Base-by-base conservation (phyloP, 2,113 vertebrate genomes). In the Oxyruncus cristatus region DNA sequence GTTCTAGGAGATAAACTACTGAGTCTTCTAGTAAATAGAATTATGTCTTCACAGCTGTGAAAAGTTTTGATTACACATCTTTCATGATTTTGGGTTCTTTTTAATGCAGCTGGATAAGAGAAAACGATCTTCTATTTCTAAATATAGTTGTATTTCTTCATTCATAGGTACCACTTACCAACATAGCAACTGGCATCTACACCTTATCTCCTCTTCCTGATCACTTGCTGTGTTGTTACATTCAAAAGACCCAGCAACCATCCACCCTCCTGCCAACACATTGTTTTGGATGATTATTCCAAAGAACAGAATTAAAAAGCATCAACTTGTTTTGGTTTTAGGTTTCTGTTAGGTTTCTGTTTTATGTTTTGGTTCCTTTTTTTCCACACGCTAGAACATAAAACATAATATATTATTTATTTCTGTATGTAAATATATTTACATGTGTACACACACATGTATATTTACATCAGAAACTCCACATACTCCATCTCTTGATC, bases 261-360 rank as follows among this genome's bases (percentile, higher is more conserved):
- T 5, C n/a, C 24, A 50, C 26, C 7, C 13, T 37, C 37, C 49
- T 42, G n/a, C 66, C 11, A 8, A 47, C 2, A 6, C n/a, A 8
- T 5, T 52, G 35, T 12, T 76, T 33, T 39, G 24, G 12, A 35
- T n/a, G 9, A 53, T 32, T 32, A 9, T 10, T 46, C 44, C 72
- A 68, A 85, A 94, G 35, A 37, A 28, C 2, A 12, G 2, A 22
- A 68, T 13, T 23, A 0, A 26, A 88, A 92, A 77, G 39, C 16
- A 82, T 30, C 19, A 6, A 18, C 11, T 70, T 74, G 4, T 15
- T 59, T n/a, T 50, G 23, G 28, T 47, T 74, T 32, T 6, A 7
- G 21, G 18, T 37, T 30, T 61, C 23, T 2, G 1, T 9, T 21
- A 28, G 1, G 0, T 37, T 75, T n/a, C n/a, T 41, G 23, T 37